These are phyloP conservation scores for Deilephila porcellus DNA, from an alignment of 2,888 invertebrate species.

Conservation along the genomic window DNA sequence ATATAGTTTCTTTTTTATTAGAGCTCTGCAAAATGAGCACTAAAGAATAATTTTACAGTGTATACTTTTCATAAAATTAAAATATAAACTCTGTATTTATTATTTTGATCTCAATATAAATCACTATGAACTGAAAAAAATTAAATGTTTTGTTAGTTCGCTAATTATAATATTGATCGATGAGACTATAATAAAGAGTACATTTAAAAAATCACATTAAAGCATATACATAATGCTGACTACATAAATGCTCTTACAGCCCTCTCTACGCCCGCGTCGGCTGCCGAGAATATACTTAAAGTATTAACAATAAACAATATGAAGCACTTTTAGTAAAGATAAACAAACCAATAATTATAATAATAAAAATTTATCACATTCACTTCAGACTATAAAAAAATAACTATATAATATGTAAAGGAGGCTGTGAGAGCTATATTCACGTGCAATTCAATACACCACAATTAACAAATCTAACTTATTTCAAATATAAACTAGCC, in stretches of 20 bases:
- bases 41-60: conserved; percentile 80
- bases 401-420: conserved; percentile 63
- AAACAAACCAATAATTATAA: conserved; percentile 69
- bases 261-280: conserved; percentile 55
- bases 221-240: conserved; percentile 86
- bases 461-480: conserved; percentile 85
- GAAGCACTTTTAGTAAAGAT: conserved; percentile 58
- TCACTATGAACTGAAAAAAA: conserved; percentile 81
- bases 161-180: conserved; percentile 82
- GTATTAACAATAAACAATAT: conserved; percentile 77
- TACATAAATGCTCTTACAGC: conserved; percentile 82
- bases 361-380: conserved; percentile 75
- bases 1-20: conserved; percentile 79
- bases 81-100: conserved; percentile 83
- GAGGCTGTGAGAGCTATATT: conserved; percentile 80
- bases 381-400: conserved; percentile 79
- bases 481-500: conserved; percentile 83
- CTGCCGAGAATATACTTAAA: conserved; percentile 53
- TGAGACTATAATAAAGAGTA: conserved; percentile 84
- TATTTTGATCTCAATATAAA: conserved; percentile 83
- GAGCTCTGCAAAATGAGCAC: conserved; percentile 77
- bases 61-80: conserved; percentile 83
- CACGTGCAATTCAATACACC: conserved; percentile 82
- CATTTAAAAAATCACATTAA: conserved; percentile 86
- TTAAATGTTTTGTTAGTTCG: conserved; percentile 82